Base-by-base conservation (phyloP, 1,140 invertebrate species). In the Eulimnadia texana region DNA sequence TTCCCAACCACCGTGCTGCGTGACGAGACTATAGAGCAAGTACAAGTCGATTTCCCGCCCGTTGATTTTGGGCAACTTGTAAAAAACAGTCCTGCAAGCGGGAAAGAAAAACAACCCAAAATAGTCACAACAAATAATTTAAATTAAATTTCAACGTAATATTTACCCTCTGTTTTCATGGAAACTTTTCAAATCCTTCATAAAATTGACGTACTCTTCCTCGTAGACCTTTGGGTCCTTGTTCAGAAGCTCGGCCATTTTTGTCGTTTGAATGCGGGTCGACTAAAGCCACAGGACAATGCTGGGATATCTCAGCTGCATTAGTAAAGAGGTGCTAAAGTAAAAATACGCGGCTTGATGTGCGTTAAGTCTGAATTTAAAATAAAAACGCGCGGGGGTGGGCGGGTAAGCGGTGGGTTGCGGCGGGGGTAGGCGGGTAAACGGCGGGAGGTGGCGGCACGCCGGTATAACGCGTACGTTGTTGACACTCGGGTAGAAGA, bases 41-140 rank as follows among this genome's bases (percentile, higher is more conserved):
- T 90, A 93, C 55, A 97, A 78, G 78, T 96, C 92, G 69, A 95
- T 82, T 73, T 91, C 86, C 66, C 85, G 82, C 47, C 91, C 90
- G 76, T 84, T 89, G 62, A 96, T 84, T 73, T 83, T 82, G 56
- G 92, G 90, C 58, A 78, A 71, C 68, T 81, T 79, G 65, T 81
- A 80, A 70, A 88, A 84, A 49, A 84, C 77, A 47, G 88, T 90
- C 67, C 88, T 91, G 77, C 47, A 79, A 80, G 3, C n/a, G n/a
- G n/a, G 66, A 71, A 73, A 51, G 60, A 61, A 66, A 53, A 28
- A 61, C 63, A 60, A 58, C 9, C 28, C 20, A 51, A 55, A 58
- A 33, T 50, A 1, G 10, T 20, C 25, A 20, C 16, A 10, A 50
- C 29, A 28, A 57, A 20, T n/a, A n/a, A n/a, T n/a, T n/a, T n/a